Base-by-base conservation (phyloP, 2,797 vertebrate species). In the Nannoperca australis region DNA sequence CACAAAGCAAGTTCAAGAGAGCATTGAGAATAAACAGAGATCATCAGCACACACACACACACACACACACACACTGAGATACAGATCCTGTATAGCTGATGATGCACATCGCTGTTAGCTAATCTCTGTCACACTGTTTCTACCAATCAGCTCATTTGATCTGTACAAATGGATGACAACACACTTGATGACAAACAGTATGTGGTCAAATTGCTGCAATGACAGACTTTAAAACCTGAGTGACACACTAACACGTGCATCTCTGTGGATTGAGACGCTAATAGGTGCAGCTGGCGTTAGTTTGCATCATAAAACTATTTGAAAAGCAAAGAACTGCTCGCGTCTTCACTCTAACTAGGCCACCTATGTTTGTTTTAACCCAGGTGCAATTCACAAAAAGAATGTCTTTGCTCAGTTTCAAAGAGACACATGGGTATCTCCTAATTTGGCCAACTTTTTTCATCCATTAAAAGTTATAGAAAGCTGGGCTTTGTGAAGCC, bases 21-120 rank as follows among this genome's bases (percentile, higher is more conserved):
- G 59, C 65, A 36, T 7, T 81, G 69, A 83, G 59, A 82, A 80
- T 63, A 59, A 76, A 62, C 77, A 84, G 63, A 74, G 45, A 38
- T 76, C 65, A 58, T 59, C 38, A 53, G 17, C 47, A 13, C 20
- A 40, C 49, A 22, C 36, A 45, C 36, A 53, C 66, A 53, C 64
- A 69, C 58, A 69, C 27, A 45, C 56, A 42, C 51, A n/a, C 71
- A 68, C 61, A 38, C 15, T 47, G 51, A 60, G 56, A 71, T 7
- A 71, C 0, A 68, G 30, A 64, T 72, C 49, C 14, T 70, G 59
- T 71, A 78, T 40, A 65, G 82, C 66, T 88, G 81, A 92, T 84
- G 85, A 70, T 82, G 75, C 81, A 79, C 44, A 73, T 88, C 86
- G 58, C 55, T 83, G 84, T 88, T 86, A 82, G 81, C 67, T 81